Base-by-base conservation (phyloP, 1,140 invertebrate species). In the Lordiphosa stackelbergi region DNA sequence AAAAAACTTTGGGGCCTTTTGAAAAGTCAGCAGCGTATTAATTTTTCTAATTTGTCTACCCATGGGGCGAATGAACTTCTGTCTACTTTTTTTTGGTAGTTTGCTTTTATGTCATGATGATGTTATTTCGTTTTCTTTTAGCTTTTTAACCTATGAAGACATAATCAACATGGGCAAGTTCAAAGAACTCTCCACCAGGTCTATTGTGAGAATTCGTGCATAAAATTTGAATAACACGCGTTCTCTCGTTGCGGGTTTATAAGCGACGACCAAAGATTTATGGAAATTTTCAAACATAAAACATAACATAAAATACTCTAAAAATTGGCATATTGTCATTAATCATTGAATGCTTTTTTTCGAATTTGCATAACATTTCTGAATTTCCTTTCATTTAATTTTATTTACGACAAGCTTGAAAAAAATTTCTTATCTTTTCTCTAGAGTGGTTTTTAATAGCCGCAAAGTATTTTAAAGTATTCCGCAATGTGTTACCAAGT, bases 11-110 rank as follows among this genome's bases (percentile, higher is more conserved):
- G 36, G 28, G 74, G 74, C 70, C 62, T 81, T 69, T 54, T 63
- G 59, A 58, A 70, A 68, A 68, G 59, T 63, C 63, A 71, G 72
- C 58, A 52, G 75, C 54, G 77, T 81, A 81, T 81, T 81, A 81
- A 81, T 81, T 81, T 81, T 83, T 81, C 75, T 81, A 81, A 81
- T 81, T 81, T 81, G 77, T 81, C 75, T 83, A 54, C 61, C 52
- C 71, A 56, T 38, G 71, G 68, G 75, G 75, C 77, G 75, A 81
- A 81, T 81, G 75, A 81, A 81, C 75, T 83, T 73, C 81, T 69
- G 60, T 73, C 62, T 40, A 46, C 22, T 52, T 53, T 56, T 56
- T 53, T 66, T 66, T 55, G 61, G 64, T 58, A 63, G 54, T 55
- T 75, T 62, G 51, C 69, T 37, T 78, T 81, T 83, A 83, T 81